phyloP scores from a whole-genome alignment of 2,113 vertebrate species.

The Microtus oregoni region DNA sequence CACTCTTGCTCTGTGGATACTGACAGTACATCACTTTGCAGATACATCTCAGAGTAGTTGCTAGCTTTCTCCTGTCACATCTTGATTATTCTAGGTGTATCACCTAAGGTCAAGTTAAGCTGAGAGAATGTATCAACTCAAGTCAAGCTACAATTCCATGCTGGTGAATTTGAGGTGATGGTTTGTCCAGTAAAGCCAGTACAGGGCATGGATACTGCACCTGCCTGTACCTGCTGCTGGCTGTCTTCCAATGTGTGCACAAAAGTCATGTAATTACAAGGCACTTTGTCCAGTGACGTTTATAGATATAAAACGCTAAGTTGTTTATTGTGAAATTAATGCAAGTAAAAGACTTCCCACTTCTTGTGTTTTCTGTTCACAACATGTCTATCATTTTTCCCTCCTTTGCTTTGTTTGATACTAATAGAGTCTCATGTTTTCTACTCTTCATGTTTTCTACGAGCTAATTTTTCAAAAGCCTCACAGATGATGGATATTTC shows the following conservation, averaged over 20 bases:
- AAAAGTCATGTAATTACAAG: neutral
- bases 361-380: neutral
- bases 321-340: constrained; percentile 20
- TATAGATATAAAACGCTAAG: constrained; percentile 43
- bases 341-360: neutral
- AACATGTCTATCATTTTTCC: neutral
- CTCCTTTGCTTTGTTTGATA: constrained; percentile 54
- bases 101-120: neutral
- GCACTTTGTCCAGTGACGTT: neutral
- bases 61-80: constrained; percentile 14
- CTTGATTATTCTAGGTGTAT: constrained; percentile 21
- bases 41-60: neutral
- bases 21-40: neutral
- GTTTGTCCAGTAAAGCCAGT: neutral
- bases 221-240: neutral
- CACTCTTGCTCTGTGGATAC: neutral
- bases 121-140: neutral
- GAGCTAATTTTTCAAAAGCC: constrained; percentile 46
- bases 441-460: neutral
- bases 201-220: neutral
- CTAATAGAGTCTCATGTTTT: neutral
- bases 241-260: neutral
- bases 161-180: neutral
- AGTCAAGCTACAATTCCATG: constrained; percentile 7
- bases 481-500: constrained; percentile 11